phyloP scores from a whole-genome alignment of 2,888 invertebrate species.

The Thereva nobilitata region DNA sequence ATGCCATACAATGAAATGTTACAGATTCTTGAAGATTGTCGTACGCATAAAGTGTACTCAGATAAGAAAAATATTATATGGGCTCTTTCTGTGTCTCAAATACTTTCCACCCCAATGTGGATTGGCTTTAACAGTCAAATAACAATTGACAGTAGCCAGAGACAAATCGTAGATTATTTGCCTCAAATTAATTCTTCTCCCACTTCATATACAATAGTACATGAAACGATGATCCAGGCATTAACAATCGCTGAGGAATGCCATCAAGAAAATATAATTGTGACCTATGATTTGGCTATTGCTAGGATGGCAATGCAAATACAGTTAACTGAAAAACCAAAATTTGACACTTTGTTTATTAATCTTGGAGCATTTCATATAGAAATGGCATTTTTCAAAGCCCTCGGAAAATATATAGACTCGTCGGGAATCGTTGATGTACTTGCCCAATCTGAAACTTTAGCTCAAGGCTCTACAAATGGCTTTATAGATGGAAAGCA shows the following conservation, averaged over 20 bases:
- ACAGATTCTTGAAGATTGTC: neutral
- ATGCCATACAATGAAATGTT: slow-evolving; percentile 41
- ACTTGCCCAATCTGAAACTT: too few species aligned
- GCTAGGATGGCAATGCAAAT: slow-evolving; percentile 46
- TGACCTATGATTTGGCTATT: slow-evolving; percentile 50
- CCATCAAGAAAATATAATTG: slow-evolving; percentile 41
- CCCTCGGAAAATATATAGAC: slow-evolving; percentile 48
- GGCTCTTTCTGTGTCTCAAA: neutral
- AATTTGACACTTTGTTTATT: slow-evolving; percentile 51
- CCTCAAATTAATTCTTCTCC: slow-evolving; percentile 47
- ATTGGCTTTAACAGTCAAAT: slow-evolving; percentile 48
- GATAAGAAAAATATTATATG: neutral
- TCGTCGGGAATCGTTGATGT: too few species aligned
- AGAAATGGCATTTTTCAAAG: slow-evolving; percentile 47
- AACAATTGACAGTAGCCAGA: slow-evolving; percentile 41
- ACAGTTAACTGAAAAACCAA: slow-evolving; percentile 45
- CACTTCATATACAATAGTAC: slow-evolving; percentile 37
- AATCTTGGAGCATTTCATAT: slow-evolving; percentile 51
- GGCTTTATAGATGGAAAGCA: slow-evolving; percentile 6
- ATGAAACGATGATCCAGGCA: slow-evolving; percentile 46
- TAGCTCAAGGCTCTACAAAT: slow-evolving; percentile 1
- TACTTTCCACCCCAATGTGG: slow-evolving; percentile 46
- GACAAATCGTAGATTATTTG: slow-evolving; percentile 48
- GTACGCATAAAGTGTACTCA: neutral
- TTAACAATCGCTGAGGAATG: slow-evolving; percentile 45